These are phyloP conservation scores for Drosophila melanosoma DNA, from an alignment of 2,888 invertebrate genomes.

Conservation along the genomic window DNA sequence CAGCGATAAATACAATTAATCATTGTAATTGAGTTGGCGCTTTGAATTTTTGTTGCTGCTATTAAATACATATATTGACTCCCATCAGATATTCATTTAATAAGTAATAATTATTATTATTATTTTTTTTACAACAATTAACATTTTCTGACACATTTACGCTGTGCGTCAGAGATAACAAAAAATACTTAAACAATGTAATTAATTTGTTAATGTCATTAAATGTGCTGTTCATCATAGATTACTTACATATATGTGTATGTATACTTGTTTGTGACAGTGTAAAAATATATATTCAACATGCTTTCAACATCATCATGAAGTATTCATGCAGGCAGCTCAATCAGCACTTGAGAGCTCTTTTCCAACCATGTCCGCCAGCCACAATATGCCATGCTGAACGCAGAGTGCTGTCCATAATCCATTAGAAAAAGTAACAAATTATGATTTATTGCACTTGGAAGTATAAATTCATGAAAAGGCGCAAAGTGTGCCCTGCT, in stretches of 20 bases:
- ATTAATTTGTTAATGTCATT: conserved; percentile 62
- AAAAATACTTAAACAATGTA: conserved; percentile 36
- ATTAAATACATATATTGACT: conserved; percentile 30
- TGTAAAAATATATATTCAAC: conserved; percentile 21
- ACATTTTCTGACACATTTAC: conserved; percentile 28
- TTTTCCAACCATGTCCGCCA: conserved; percentile 46
- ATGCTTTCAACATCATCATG: conserved; percentile 24
- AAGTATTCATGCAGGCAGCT: conserved; percentile 54
- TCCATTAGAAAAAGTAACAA: conserved; percentile 79
- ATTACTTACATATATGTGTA: background rate
- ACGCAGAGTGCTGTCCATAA: conserved; percentile 65
- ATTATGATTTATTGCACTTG: conserved; percentile 78
- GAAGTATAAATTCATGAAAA: conserved; percentile 55
- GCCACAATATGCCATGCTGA: conserved; percentile 55
- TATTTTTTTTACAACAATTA: conserved; percentile 39
- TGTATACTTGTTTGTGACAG: background rate
- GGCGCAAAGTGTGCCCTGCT: conserved; percentile 64
- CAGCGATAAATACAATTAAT: conserved; percentile 61
- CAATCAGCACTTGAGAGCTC: conserved; percentile 63
- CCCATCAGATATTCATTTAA: conserved; percentile 29
- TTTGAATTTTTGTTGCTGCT: conserved; percentile 16
- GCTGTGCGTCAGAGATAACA: conserved; percentile 59
- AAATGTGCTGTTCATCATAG: conserved; percentile 21
- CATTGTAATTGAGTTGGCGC: conserved; percentile 63
- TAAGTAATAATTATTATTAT: conserved; percentile 36